Evolutionary conservation across 2,113 vertebrate genomes (phyloP).

Genomic region (Eretmochelys imbricata): DNA sequence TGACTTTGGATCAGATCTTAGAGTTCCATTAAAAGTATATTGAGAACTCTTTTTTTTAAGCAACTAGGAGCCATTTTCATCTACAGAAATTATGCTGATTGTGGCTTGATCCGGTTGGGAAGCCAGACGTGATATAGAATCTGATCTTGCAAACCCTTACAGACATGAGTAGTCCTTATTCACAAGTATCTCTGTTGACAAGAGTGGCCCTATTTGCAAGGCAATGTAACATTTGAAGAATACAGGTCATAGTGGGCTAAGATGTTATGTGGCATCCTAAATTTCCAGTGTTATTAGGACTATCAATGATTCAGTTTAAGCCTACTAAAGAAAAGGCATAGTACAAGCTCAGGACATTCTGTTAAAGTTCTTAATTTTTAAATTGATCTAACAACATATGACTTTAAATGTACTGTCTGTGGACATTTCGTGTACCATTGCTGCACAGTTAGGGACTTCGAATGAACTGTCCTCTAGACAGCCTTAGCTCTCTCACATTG

Average conservation of each 20-base stretch:
- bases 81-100: neutral
- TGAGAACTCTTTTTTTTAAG: neutral
- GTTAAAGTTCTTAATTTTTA: neutral
- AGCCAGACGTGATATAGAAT: neutral
- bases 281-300: neutral
- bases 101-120: neutral
- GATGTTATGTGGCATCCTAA: neutral
- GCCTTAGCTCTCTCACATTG: neutral
- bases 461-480: neutral
- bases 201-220: neutral
- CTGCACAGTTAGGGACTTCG: neutral
- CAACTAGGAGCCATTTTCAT: neutral
- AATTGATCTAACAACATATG: neutral
- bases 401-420: neutral
- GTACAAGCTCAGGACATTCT: neutral
- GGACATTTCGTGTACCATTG: neutral
- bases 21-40: neutral
- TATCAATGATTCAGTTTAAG: neutral
- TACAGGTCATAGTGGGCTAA: rapidly evolving
- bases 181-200: neutral
- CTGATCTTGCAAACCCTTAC: neutral
- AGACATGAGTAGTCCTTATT: neutral
- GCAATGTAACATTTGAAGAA: neutral
- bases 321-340: neutral
- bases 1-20: neutral